phyloP scores from a whole-genome alignment of 64 coral and sea anemone species.

The Montipora capricornis region DNA sequence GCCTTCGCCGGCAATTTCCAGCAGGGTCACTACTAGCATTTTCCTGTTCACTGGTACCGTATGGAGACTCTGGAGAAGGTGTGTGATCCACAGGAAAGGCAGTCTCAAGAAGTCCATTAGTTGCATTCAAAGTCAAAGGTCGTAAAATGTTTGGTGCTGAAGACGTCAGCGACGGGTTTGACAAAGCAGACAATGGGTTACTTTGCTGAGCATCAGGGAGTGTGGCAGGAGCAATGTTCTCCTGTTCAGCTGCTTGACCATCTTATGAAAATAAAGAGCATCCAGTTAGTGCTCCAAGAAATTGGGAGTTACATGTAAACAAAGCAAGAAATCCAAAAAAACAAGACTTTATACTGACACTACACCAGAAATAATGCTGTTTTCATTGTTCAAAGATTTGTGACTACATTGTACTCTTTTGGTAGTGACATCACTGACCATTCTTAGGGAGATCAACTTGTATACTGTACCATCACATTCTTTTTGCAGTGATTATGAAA shows the following conservation, averaged over 20 bases:
- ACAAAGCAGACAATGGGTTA: conserved; percentile 19
- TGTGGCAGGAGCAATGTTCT: conserved; percentile 45
- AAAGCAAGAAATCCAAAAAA: too few species aligned
- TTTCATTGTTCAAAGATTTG: too few species aligned
- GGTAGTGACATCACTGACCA: too few species aligned
- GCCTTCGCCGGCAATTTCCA: conserved; percentile 54
- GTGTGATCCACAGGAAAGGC: conserved; percentile 32
- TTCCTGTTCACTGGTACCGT: not conserved
- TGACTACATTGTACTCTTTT: too few species aligned
- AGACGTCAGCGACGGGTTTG: conserved; percentile 77
- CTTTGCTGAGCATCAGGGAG: conserved; percentile 4
- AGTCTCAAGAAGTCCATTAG: conserved; percentile 30
- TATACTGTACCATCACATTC: too few species aligned
- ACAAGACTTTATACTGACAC: too few species aligned
- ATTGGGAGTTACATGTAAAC: too few species aligned
- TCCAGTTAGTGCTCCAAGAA: not conserved
- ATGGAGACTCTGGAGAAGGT: conserved; percentile 69
- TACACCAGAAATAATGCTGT: too few species aligned
- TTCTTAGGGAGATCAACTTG: too few species aligned
- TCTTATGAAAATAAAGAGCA: not conserved
- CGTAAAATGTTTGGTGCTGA: conserved; percentile 85
- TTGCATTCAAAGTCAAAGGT: conserved; percentile 75
- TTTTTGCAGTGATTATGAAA: too few species aligned
- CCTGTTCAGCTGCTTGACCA: conserved; percentile 13
- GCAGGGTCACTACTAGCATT: conserved; percentile 27